Evolutionary conservation across 2,797 vertebrate species (phyloP), one percentile per base, ranked within the genome.

Genomic region (Eupleurogrammus muticus): DNA sequence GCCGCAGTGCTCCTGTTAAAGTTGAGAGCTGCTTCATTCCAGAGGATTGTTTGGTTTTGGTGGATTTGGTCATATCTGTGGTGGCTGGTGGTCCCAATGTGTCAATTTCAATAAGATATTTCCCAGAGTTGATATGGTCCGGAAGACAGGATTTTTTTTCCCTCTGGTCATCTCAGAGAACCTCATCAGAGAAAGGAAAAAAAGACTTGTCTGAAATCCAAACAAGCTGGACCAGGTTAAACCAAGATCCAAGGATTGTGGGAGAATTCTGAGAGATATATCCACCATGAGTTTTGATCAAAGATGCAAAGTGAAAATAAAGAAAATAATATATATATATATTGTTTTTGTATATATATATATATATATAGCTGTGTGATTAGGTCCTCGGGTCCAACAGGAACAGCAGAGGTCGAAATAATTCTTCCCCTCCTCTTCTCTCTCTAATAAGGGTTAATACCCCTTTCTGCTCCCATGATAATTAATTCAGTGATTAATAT

Each of bases 401-500:
- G 5, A 75, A 75, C 54, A 38, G 47, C 61, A 48, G 65, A 63
- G 63, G 67, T 66, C 59, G 61, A 83, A 76, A 73, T 58, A 46
- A 58, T 32, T 34, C 52, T 70, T 35, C 21, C 52, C 75, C 50
- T 66, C 46, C 44, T 62, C 34, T 28, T 65, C 75, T 69, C 47
- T 54, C 54, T 63, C 44, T 85, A 86, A 85, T 89, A 83, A 77
- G 87, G 87, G 85, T 91, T 90, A 90, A 92, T 88, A 78, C 73
- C 83, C 79, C 80, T 54, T 75, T 72, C 77, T 72, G 76, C 83
- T 90, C 81, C 90, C 71, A 8, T 75, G 80, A 88, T 92, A 90
- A 91, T 91, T 87, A 90, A 90, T 85, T 85, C 83, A 83, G 88
- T 91, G 87, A 90, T 90, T 90, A 90, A 92, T 90, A 85, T 82